Base-by-base conservation (phyloP, 2,797 vertebrate species). In the Takifugu ocellatus region DNA sequence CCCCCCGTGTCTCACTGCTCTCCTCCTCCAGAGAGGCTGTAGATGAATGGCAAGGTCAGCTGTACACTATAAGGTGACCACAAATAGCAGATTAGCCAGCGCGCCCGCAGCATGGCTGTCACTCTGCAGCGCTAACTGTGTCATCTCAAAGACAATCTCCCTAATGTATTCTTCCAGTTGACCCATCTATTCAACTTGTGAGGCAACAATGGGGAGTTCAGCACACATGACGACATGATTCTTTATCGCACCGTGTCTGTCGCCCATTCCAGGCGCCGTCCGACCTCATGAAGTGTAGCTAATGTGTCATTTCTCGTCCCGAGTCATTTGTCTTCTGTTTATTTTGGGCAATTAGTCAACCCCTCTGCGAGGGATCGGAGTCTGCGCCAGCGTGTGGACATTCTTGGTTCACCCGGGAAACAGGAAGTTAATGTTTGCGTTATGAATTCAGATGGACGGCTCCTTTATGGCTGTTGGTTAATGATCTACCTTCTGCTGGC, bases 81-180 rank as follows among this genome's bases (percentile, higher is more conserved):
- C 74, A 50, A 53, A 72, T 74, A 70, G 54, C n/a, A 62, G 75
- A 87, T 84, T 78, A 79, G 77, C 84, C 60, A 44, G 42, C 24
- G 58, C 36, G 77, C 74, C 75, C 60, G 62, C 72, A 74, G 77
- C 74, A n/a, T 65, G 59, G 51, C 78, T 71, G 79, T 84, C 83
- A 74, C 79, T 58, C 80, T 59, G 68, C 81, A 47, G 59, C 7
- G 26, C 78, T 78, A 84, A 88, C 84, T 77, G 85, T 88, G 85
- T 87, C 85, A 83, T 86, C 77, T 85, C 83, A 84, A 77, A 86
- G 83, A 86, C 85, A 79, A 85, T 85, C 79, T 86, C 82, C 84
- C 82, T 83, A 83, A 89, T 85, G 85, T 78, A 82, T 83, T 78
- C 73, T 56, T 17, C 74, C 59, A 78, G 83, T 86, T 86, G 83